Evolutionary conservation across 2,113 vertebrate species (phyloP).

Genomic region (Accipiter cooperii): DNA sequence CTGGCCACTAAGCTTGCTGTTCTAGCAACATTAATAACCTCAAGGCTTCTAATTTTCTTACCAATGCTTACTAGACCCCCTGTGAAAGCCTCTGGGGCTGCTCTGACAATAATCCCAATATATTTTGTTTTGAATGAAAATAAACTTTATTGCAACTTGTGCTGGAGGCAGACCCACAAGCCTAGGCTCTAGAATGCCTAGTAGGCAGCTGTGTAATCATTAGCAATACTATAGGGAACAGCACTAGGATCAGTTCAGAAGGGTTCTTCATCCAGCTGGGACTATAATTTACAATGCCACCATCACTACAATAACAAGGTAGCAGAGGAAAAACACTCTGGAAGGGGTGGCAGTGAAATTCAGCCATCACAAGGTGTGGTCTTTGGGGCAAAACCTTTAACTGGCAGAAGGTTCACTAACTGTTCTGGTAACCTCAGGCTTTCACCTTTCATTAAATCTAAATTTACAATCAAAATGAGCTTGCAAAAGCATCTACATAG

Average conservation of each 20-base stretch:
- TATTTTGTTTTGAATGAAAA: slow-evolving; percentile 72
- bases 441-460: slow-evolving; percentile 37
- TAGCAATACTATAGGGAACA: slow-evolving; percentile 53
- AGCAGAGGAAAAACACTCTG: slow-evolving; percentile 52
- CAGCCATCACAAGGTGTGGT: slow-evolving; percentile 47
- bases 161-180: slow-evolving; percentile 49
- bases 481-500: not conserved
- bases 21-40: slow-evolving; percentile 64
- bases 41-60: slow-evolving; percentile 68
- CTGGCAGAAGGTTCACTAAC: not conserved
- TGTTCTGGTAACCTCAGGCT: slow-evolving; percentile 22
- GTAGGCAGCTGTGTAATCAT: slow-evolving; percentile 73
- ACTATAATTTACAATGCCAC: slow-evolving; percentile 69
- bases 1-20: slow-evolving; percentile 47
- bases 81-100: slow-evolving; percentile 50
- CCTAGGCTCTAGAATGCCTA: slow-evolving; percentile 54
- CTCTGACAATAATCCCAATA: slow-evolving; percentile 69
- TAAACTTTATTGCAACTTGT: slow-evolving; percentile 68
- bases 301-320: slow-evolving; percentile 59
- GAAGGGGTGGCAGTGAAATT: slow-evolving; percentile 52
- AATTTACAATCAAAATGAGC: not conserved
- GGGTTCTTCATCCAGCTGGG: slow-evolving; percentile 51
- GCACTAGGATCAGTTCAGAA: slow-evolving; percentile 52
- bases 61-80: slow-evolving; percentile 63
- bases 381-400: slow-evolving; percentile 18